A percentile compares a stretch with the other conserved stretches of the same genome.
These are phyloP conservation scores for Trisateles emortualis DNA, from an alignment of 2,888 invertebrate genomes.

Conservation along the genomic window DNA sequence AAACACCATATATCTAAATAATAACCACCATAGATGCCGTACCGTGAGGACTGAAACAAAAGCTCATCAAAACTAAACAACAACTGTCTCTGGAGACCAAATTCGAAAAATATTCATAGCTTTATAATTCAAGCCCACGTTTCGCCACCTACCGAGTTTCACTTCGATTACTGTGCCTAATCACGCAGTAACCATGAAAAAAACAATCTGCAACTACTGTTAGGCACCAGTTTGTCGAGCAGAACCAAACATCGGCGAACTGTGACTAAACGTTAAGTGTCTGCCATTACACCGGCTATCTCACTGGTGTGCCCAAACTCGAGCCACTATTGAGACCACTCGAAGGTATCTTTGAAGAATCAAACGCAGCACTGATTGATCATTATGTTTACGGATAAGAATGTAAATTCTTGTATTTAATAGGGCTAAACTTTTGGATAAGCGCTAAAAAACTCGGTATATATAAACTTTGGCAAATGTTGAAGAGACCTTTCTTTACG, in stretches of 20 bases:
- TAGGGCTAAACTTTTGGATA: no score
- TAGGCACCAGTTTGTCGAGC: conserved; percentile 31
- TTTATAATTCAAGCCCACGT: conserved; percentile 19
- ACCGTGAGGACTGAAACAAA: no score
- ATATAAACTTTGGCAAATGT: no score
- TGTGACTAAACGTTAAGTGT: conserved; percentile 41
- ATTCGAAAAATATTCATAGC: conserved; percentile 30
- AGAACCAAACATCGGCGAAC: conserved; percentile 26
- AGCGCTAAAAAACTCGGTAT: no score
- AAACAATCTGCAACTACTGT: conserved; percentile 38
- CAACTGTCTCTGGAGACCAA: conserved; percentile 6
- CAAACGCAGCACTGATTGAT: neutral
- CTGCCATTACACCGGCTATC: conserved; percentile 15
- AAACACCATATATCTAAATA: no score
- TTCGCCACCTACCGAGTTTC: conserved; percentile 5
- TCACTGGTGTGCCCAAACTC: conserved; percentile 21
- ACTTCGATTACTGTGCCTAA: conserved; percentile 6
- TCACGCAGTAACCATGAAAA: conserved; percentile 23
- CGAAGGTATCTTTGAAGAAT: neutral
- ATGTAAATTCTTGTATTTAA: no score
- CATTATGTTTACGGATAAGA: no score
- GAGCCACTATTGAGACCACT: conserved; percentile 21
- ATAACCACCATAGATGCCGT: no score
- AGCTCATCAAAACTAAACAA: neutral
- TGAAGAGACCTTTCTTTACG: no score